Evolutionary conservation across 2,888 invertebrate species (phyloP).

Genomic region (Ctena decussata): DNA sequence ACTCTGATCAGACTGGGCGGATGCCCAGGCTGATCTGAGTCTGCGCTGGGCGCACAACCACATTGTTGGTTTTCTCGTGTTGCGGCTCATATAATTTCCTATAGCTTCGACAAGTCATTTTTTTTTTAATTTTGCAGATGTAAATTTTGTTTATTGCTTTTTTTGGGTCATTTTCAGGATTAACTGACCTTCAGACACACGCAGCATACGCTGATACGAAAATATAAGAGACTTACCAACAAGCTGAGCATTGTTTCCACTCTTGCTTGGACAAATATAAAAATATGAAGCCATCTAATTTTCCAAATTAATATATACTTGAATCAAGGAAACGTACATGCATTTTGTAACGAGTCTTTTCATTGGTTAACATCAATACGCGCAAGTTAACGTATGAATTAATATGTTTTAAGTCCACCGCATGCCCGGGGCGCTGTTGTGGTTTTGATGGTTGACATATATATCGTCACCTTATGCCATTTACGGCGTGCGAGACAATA

Average conservation of each 20-base stretch:
- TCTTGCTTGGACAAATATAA: not conserved
- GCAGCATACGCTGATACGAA: no score
- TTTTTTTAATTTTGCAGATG: no score
- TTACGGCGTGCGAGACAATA: no score
- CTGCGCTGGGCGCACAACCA: no score
- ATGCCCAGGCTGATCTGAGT: no score
- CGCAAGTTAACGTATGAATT: not conserved
- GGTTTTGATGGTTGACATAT: not conserved
- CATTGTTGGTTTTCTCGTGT: no score
- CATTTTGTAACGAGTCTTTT: constrained; percentile 27
- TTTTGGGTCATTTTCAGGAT: no score
- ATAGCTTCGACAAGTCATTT: no score
- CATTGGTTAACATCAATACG: constrained; percentile 10
- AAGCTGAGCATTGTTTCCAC: not conserved
- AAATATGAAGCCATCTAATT: not conserved
- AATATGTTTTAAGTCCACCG: not conserved
- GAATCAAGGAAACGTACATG: not conserved
- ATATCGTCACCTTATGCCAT: not conserved
- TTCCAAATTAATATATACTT: not conserved
- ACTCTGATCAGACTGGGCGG: no score
- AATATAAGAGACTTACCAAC: constrained; percentile 23
- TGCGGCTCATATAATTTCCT: no score
- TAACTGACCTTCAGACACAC: no score
- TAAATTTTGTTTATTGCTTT: no score
- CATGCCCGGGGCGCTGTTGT: not conserved